Conservation (phyloP, 2,888 invertebrate genomes). For the Apotomis capreana region DNA sequence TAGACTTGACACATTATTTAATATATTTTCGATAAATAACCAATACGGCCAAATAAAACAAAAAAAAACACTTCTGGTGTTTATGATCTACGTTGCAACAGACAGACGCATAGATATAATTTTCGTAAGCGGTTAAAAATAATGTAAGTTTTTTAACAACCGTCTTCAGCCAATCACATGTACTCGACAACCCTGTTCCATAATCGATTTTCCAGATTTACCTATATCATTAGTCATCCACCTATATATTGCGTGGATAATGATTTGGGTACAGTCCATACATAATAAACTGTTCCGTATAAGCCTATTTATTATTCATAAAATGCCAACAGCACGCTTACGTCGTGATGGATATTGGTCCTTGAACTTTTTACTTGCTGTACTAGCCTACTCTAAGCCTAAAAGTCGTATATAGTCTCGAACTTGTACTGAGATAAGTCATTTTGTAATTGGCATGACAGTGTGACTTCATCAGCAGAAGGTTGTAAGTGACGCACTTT, state of each 20-base stretch:
- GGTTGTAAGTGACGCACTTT: background rate
- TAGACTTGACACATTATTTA: too few relatives aligned
- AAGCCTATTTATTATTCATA: constrained; percentile 31
- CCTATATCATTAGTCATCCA: background rate
- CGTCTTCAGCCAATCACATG: background rate
- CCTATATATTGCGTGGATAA: constrained; percentile 2
- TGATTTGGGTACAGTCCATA: constrained; percentile 1
- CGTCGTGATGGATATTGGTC: constrained; percentile 36
- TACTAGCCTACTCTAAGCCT: background rate
- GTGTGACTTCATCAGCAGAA: background rate
- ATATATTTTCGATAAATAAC: too few relatives aligned
- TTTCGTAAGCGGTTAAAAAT: too few relatives aligned
- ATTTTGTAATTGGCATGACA: background rate
- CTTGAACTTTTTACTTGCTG: constrained; percentile 37
- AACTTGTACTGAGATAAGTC: background rate
- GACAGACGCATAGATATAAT: too few relatives aligned
- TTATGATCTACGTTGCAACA: too few relatives aligned
- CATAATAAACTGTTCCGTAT: constrained; percentile 18
- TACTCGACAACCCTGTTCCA: background rate
- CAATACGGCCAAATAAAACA: too few relatives aligned
- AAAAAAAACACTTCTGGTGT: too few relatives aligned
- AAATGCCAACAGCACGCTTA: constrained; percentile 36
- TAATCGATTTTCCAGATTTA: constrained; percentile 14
- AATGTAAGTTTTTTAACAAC: too few relatives aligned
- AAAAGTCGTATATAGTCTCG: background rate